Percentiles rank a stretch among this genome's conserved stretches.
phyloP scores from a whole-genome alignment of 2,888 invertebrate genomes.

The Chelonus formosanus region DNA sequence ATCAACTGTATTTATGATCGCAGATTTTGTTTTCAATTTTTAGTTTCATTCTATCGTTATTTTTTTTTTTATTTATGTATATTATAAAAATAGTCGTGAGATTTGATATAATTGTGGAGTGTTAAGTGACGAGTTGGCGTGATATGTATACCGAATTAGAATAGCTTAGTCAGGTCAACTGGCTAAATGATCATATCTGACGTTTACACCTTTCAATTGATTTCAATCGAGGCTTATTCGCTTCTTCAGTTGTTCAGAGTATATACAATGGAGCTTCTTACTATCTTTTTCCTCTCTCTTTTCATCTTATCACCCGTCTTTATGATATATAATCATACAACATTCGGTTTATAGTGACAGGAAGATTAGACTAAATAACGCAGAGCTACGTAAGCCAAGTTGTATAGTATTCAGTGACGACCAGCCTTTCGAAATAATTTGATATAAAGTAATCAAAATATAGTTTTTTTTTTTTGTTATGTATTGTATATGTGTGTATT shows the following conservation, averaged over 20 bases:
- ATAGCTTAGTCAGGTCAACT: slow-evolving; percentile 54
- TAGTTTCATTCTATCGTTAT: background rate
- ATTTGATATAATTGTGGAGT: slow-evolving; percentile 26
- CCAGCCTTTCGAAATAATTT: too few species aligned
- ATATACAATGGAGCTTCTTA: background rate
- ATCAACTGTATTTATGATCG: background rate
- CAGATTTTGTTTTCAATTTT: too few species aligned
- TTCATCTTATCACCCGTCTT: background rate
- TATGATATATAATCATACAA: background rate
- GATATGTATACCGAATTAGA: slow-evolving; percentile 45
- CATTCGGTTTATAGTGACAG: background rate
- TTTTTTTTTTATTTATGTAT: background rate
- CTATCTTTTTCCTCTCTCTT: background rate
- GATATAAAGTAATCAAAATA: too few species aligned
- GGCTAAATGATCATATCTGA: slow-evolving; percentile 58
- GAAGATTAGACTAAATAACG: too few species aligned
- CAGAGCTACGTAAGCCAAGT: too few species aligned
- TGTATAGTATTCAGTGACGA: too few species aligned
- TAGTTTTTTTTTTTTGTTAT: too few species aligned
- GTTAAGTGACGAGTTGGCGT: slow-evolving; percentile 44
- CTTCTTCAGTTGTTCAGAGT: slow-evolving; percentile 18
- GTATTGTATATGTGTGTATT: too few species aligned
- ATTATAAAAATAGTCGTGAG: background rate
- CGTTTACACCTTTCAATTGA: slow-evolving; percentile 63
- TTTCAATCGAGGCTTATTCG: slow-evolving; percentile 56